Base-by-base conservation (phyloP, 2,797 vertebrate genomes). In the Megalops cyprinoides region DNA sequence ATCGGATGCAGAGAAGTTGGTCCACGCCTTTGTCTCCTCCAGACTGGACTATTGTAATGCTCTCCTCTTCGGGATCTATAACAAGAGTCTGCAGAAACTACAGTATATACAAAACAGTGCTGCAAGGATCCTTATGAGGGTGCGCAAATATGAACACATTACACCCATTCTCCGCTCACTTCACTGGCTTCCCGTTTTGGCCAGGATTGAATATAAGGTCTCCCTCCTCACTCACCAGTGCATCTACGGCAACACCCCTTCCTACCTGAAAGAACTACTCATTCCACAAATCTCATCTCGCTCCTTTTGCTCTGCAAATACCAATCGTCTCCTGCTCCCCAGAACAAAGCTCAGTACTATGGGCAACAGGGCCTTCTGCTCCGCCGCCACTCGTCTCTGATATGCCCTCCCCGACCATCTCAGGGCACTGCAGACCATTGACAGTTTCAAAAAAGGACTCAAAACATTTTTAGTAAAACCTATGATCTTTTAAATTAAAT, bases 381-480 rank as follows among this genome's bases (percentile, higher is more conserved):
- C 44, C 0, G 73, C 73, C n/a, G 73, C 73, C 18, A 73, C 73
- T 28, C 18, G 73, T 9, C 73, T 74, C 12, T 51, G 73, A 73
- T 74, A 74, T 49, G 67, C 37, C 18, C 67, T 71, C 14, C 67
- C 67, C 18, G 15, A 51, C 18, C 49, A 51, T 15, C 49, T 51
- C 7, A 51, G 49, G 49, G 49, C 49, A 51, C 49, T 49, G 51
- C 49, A 51, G 18, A 51, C 49, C 51, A 51, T 15, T 7, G 49
- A 51, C 7, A 7, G 18, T 15, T 51, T 51, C 18, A 51, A 51
- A 51, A 51, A 51, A 51, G 49, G 7, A 51, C 49, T 51, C 18
- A 51, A 51, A 51, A 51, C 49, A 51, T 51, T 9, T 60, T 60
- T 18, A 20, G n/a, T 60, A 20, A 5, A 60, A 25, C 56, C 5